A percentile compares a stretch with the other conserved stretches of the same genome.
These are phyloP conservation scores for Ramazzottius varieornatus DNA, from an alignment of 2,888 invertebrate species.

Conservation along the genomic window DNA sequence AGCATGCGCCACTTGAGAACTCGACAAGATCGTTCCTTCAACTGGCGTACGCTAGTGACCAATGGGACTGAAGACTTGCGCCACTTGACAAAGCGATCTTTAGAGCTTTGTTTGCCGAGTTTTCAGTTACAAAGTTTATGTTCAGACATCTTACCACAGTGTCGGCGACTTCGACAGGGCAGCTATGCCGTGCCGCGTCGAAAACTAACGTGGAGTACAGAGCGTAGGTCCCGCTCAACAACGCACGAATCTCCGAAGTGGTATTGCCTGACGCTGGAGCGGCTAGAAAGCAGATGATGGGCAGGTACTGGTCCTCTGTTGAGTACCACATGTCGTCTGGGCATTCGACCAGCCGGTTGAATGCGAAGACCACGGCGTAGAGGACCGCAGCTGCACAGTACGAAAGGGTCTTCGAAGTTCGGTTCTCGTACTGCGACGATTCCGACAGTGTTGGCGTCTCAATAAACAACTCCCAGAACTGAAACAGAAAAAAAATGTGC, in stretches of 20 bases:
- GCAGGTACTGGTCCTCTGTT: neutral
- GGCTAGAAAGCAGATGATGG: neutral
- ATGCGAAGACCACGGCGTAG: neutral
- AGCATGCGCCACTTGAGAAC: too few species aligned
- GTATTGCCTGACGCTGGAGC: neutral
- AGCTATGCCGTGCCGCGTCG: neutral
- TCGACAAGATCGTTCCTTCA: too few species aligned
- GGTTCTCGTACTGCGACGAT: neutral
- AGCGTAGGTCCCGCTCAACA: neutral
- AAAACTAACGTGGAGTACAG: neutral
- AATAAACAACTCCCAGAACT: neutral
- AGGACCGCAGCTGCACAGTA: neutral
- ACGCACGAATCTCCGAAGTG: neutral
- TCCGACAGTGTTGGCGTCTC: neutral
- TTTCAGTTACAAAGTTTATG: too few species aligned
- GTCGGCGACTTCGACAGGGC: neutral
- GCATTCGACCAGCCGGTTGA: neutral
- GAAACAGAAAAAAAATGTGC: too few species aligned
- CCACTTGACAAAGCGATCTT: too few species aligned
- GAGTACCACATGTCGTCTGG: neutral
- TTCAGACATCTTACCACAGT: neutral
- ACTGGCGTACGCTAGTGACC: too few species aligned
- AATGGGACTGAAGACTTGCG: too few species aligned
- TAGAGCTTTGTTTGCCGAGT: too few species aligned
- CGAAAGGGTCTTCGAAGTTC: neutral